Conservation (phyloP, 2,113 vertebrate genomes). For the Agapornis roseicollis region DNA sequence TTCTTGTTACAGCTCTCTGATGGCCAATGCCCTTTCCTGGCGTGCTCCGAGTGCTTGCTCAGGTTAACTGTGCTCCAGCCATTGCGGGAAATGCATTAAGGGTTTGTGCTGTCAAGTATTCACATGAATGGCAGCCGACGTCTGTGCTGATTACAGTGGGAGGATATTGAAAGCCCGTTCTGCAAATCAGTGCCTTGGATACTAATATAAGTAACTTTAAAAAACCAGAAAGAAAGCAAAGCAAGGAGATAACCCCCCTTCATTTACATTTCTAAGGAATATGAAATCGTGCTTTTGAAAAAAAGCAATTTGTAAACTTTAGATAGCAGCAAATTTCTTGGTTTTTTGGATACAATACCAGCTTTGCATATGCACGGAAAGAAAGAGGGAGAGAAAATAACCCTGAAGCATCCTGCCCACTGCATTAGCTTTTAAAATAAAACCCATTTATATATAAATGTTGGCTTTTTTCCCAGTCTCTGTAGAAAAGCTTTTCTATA, state of each 20-base stretch:
- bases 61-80: neutral
- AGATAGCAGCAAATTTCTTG: conserved; percentile 70
- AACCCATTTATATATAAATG: conserved; percentile 84
- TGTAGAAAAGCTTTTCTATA: conserved; percentile 84
- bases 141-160: neutral
- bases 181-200: conserved; percentile 34
- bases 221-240: conserved; percentile 14
- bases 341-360: conserved; percentile 63
- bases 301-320: conserved; percentile 73
- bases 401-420: conserved; percentile 74
- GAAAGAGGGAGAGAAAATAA: conserved; percentile 71
- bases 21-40: neutral
- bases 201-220: conserved; percentile 45
- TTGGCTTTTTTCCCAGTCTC: conserved; percentile 82
- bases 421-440: conserved; percentile 82
- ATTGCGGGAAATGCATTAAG: neutral
- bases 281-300: conserved; percentile 58
- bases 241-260: conserved; percentile 25
- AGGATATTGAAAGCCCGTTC: conserved; percentile 13
- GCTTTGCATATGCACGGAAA: conserved; percentile 62
- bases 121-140: neutral
- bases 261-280: conserved; percentile 69
- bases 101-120: neutral
- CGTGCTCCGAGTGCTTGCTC: neutral
- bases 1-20: neutral